Conservation (phyloP, 2,797 vertebrate species). For the Brotula barbata region DNA sequence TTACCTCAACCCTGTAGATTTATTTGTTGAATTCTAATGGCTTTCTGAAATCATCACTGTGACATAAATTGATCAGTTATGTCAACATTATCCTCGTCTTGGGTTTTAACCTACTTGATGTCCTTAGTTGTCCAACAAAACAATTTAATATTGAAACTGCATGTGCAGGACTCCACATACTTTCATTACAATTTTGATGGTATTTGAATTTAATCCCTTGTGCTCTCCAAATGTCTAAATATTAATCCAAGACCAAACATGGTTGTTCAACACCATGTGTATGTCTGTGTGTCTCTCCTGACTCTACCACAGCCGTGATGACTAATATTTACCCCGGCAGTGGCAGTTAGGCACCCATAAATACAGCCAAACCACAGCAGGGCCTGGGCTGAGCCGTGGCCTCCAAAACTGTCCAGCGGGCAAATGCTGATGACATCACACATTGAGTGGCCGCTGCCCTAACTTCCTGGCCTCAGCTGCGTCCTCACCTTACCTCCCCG, state of each 20-base stretch:
- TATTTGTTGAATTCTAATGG: too few relatives aligned
- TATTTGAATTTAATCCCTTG: neutral
- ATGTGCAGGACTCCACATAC: neutral
- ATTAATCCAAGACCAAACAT: slow-evolving; percentile 31
- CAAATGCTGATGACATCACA: slow-evolving; percentile 59
- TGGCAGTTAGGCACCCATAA: slow-evolving; percentile 58
- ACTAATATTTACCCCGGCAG: slow-evolving; percentile 68
- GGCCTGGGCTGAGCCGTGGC: slow-evolving; percentile 56
- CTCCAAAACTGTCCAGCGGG: slow-evolving; percentile 53
- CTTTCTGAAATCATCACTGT: too few relatives aligned
- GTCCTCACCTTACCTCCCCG: slow-evolving; percentile 57
- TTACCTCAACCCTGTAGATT: too few relatives aligned
- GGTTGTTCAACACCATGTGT: slow-evolving; percentile 44
- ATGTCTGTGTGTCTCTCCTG: slow-evolving; percentile 11
- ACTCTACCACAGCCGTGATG: slow-evolving; percentile 48
- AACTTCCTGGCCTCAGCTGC: slow-evolving; percentile 32
- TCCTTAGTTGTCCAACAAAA: neutral
- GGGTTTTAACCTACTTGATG: neutral
- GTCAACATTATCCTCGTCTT: neutral
- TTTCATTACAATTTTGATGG: neutral
- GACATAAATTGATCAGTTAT: too few relatives aligned
- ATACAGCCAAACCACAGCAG: slow-evolving; percentile 71
- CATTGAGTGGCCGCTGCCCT: slow-evolving; percentile 40
- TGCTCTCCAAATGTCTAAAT: slow-evolving; percentile 1
- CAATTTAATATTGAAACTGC: neutral